Conservation (phyloP, 35 echinoderm and acorn worm species). For the Heliocidaris tuberculata region DNA sequence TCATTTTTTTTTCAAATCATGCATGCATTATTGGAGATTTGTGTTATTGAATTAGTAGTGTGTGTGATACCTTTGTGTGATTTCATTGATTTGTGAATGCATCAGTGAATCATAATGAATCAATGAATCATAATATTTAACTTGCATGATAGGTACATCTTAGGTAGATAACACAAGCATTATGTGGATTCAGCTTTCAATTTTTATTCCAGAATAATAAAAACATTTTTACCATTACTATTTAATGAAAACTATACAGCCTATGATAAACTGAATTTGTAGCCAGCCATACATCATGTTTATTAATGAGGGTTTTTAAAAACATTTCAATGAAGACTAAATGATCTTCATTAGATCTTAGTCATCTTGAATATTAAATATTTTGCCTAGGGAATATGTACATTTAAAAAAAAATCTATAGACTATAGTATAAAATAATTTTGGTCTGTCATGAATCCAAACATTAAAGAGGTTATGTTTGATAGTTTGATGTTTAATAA, state of each 20-base stretch:
- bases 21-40: neutral
- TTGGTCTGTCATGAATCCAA: neutral
- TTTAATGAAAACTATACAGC: too few relatives aligned
- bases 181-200: too few relatives aligned
- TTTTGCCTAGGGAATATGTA: too few relatives aligned
- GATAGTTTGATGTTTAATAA: too few relatives aligned
- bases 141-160: too few relatives aligned
- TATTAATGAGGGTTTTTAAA: neutral
- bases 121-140: neutral
- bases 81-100: neutral
- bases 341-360: neutral
- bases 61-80: neutral
- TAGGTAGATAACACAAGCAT: too few relatives aligned
- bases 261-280: too few relatives aligned
- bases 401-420: too few relatives aligned
- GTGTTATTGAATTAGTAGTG: neutral
- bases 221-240: too few relatives aligned
- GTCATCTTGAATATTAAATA: neutral
- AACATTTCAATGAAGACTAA: neutral
- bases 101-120: neutral
- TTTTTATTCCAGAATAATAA: too few relatives aligned
- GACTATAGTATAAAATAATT: neutral
- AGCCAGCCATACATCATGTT: too few relatives aligned
- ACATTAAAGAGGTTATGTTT: neutral
- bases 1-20: neutral